phyloP scores from a whole-genome alignment of 2,888 invertebrate species.

The Ophion ventricosus region DNA sequence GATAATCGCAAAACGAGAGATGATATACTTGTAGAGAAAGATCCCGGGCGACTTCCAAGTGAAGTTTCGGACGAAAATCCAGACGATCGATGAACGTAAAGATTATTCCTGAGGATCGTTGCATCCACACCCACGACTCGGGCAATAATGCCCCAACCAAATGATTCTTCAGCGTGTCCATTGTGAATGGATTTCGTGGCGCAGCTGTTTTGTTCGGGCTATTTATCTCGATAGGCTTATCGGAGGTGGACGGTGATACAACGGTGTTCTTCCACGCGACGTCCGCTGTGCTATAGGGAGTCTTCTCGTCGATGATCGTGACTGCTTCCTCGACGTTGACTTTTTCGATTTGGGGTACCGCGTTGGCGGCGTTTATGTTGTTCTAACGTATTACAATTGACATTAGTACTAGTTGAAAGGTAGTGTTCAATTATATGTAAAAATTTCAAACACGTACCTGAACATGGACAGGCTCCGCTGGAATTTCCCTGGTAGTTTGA shows the following conservation, averaged over 20 bases:
- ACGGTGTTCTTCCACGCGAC: neutral
- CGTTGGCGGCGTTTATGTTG: neutral
- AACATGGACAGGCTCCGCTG: neutral
- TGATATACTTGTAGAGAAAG: constrained; percentile 10
- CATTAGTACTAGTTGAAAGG: neutral
- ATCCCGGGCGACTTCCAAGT: constrained; percentile 13
- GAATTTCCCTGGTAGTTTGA: neutral
- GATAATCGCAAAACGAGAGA: neutral
- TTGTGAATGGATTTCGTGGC: neutral
- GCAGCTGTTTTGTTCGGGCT: neutral
- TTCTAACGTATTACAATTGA: neutral
- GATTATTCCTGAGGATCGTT: neutral
- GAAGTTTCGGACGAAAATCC: constrained; percentile 4
- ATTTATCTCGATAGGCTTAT: neutral
- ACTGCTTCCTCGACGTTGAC: neutral
- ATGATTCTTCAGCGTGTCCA: constrained; percentile 3
- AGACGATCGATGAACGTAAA: constrained; percentile 6
- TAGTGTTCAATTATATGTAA: no score
- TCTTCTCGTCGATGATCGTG: neutral
- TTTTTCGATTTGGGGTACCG: neutral
- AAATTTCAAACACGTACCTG: neutral
- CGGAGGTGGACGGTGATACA: neutral
- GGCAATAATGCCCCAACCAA: constrained; percentile 2
- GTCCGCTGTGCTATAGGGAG: neutral
- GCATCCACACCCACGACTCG: constrained; percentile 17